Evolutionary conservation across 2,113 vertebrate genomes (phyloP), one percentile per base, ranked within the genome.

Genomic region (Nothocercus julius): DNA sequence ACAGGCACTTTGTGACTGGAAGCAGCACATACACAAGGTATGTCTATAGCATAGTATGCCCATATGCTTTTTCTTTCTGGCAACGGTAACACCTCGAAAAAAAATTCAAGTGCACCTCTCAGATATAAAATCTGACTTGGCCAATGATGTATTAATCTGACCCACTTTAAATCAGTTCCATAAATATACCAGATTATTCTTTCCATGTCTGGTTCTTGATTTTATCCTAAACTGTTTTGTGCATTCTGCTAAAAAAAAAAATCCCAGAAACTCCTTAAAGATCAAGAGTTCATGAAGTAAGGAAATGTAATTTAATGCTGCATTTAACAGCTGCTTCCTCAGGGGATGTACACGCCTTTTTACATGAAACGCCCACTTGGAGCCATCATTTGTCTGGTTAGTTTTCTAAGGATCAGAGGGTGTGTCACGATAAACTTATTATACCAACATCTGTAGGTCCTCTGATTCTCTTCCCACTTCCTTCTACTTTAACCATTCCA

Each of bases 321-420:
- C 30, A 56, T 82, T 82, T 87, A 51, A 70, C 69, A 90, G 88
- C 69, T 83, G 81, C 89, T 84, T 84, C 88, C 93, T 89, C 6
- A 0, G 56, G 86, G 93, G 87, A 91, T 6, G 34, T 36, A 72
- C 34, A 69, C 63, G 81, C 56, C 53, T 68, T 75, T 74, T n/a
- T 17, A 70, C 91, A 22, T n/a, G 8, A 77, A 94, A 87, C 28
- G 4, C 85, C 84, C 51, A 38, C 45, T 63, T 68, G 36, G 63
- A 90, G 68, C 68, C 62, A 68, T 75, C 82, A 81, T 86, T 85
- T 67, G 51, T 81, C 92, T 79, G 80, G 82, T 70, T 78, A 59
- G 34, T 68, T 81, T 91, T 77, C 68, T 82, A 90, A 93, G 66
- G 72, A 92, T 91, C 76, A 92, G 47, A 87, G 87, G 96, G 93